Base-by-base conservation (phyloP, 2,888 invertebrate species). In the Ganaspis brasiliensis region DNA sequence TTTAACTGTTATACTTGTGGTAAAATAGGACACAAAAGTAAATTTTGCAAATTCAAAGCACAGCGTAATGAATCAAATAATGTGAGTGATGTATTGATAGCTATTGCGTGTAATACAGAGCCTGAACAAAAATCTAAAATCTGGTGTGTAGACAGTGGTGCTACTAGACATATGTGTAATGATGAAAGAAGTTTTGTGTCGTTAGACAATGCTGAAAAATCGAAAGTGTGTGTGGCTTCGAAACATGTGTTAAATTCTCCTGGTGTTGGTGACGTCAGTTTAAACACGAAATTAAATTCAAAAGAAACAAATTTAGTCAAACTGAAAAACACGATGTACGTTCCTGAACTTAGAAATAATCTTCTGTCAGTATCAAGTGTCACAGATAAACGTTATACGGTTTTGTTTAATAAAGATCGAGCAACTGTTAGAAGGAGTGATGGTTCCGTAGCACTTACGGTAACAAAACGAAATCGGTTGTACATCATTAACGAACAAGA, bases 311-410 rank as follows among this genome's bases (percentile, higher is more conserved):
- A 80, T 31, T 1, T 16, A 12, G 59, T 83, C 3, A 79, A 77
- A 55, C 72, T 88, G 21, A 79, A 76, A 73, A 70, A 87, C 37
- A 82, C 83, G 1, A 67, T 86, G 45, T 81, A 79, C 63, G 83
- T 86, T 0, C 86, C 86, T 16, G 80, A 83, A 5, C 76, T 89
- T 21, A 79, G 82, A 21, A 87, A 82, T 71, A 87, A 85, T 74
- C 59, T 87, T 16, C 49, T 88, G 12, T 88, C 87, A 2, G 86
- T 87, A 16, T 83, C 83, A 49, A 76, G 75, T n/a, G 83, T 87
- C 72, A 86, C 87, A n/a, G 79, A 86, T 40, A 83, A 83, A 49
- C 77, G 78, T 14, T 85, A 84, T 61, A 79, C 83, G 26, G 84
- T 88, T 9, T 79, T 55, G 5, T 87, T 87, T 75, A 26, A 52